Percentiles rank a stretch among this genome's conserved stretches.
phyloP scores from a whole-genome alignment of 35 echinoderm and acorn worm genomes.

The Patiria miniata region DNA sequence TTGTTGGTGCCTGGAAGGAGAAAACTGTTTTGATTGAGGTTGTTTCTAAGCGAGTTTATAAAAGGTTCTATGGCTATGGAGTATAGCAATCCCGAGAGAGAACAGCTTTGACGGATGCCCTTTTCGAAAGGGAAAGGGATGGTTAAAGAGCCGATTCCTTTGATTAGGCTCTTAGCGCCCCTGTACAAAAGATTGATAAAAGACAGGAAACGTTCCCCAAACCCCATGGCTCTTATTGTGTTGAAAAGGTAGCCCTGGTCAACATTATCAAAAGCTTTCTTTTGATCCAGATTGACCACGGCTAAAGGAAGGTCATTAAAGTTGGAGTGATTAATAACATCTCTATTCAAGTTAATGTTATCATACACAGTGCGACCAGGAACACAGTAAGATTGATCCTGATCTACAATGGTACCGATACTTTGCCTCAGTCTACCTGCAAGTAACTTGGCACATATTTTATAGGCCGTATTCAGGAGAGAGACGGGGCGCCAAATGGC shows the following conservation, averaged over 20 bases:
- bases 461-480: constrained; percentile 22
- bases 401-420: background rate
- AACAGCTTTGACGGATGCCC: constrained; percentile 29
- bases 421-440: background rate
- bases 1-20: background rate
- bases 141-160: constrained; percentile 3
- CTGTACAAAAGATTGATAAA: constrained; percentile 1
- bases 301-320: background rate
- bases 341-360: constrained; percentile 6
- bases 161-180: background rate
- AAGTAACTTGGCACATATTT: constrained; percentile 25
- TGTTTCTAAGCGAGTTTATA: background rate
- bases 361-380: constrained; percentile 16
- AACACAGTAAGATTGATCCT: constrained; percentile 33
- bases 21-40: background rate
- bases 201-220: constrained; percentile 21
- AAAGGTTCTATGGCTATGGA: constrained; percentile 20
- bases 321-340: background rate
- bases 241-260: background rate
- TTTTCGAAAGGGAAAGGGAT: background rate
- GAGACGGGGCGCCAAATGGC: constrained; percentile 26
- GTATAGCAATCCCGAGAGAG: constrained; percentile 35
- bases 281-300: constrained; percentile 40
- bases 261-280: constrained; percentile 35
- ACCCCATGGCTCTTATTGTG: constrained; percentile 11